Percentiles rank a stretch among this genome's conserved stretches.
These are phyloP conservation scores for Pseudonaja textilis DNA, from an alignment of 2,113 vertebrate species.

Conservation along the genomic window DNA sequence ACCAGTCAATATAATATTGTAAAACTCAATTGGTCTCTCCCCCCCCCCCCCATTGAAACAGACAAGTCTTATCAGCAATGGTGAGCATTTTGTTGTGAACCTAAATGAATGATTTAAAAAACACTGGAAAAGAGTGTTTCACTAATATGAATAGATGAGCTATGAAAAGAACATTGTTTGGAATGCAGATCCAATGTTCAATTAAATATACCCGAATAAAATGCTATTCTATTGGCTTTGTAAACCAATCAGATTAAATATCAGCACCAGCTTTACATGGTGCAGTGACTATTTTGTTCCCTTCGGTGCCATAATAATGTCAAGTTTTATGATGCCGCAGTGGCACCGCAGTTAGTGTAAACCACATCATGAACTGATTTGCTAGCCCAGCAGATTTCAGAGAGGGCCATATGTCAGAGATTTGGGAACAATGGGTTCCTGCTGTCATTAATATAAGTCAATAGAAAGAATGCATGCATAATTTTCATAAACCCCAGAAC, in stretches of 20 bases:
- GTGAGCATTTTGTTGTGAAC: not conserved
- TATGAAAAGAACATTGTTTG: not conserved
- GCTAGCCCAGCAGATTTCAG: not conserved
- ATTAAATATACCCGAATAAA: constrained; percentile 17
- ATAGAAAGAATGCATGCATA: not conserved
- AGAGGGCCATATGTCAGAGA: not conserved
- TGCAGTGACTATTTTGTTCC: not conserved
- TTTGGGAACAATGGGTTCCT: not conserved
- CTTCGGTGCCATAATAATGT: not conserved
- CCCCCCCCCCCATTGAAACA: not conserved
- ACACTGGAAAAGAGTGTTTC: constrained; percentile 1
- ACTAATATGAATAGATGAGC: constrained; percentile 15
- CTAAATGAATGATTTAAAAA: not conserved
- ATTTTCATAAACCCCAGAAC: constrained; percentile 31
- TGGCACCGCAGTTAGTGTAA: not conserved
- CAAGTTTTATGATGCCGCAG: not conserved
- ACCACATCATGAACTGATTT: not conserved
- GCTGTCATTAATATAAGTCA: not conserved
- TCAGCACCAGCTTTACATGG: not conserved
- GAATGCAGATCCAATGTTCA: constrained; percentile 19
- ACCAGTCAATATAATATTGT: not conserved
- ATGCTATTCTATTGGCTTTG: not conserved
- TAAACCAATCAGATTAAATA: constrained; percentile 11
- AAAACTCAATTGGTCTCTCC: not conserved
- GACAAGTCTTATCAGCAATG: not conserved